These are phyloP conservation scores for Proteles cristata DNA, from an alignment of 2,113 vertebrate species.

Conservation along the genomic window DNA sequence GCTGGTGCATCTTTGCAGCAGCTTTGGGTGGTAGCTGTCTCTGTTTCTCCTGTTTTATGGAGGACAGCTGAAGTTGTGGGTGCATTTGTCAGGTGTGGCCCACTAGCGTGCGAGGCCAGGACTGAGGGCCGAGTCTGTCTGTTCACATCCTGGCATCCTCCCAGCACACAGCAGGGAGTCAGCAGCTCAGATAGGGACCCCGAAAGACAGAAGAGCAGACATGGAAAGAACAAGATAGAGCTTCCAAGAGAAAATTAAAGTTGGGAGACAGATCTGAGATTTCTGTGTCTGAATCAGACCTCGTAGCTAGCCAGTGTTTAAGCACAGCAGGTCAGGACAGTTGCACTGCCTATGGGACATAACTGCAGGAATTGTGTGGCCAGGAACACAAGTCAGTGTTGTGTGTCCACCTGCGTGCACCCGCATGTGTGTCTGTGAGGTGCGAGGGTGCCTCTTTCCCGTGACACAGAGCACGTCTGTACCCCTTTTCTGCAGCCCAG, in stretches of 20 bases:
- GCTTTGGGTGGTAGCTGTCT: neutral
- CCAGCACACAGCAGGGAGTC: no score
- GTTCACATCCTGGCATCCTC: neutral
- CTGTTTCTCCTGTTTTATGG: neutral
- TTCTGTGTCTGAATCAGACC: neutral
- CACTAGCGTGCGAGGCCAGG: accelerated
- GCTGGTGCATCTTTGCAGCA: neutral
- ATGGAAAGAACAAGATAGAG: neutral
- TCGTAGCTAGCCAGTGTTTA: neutral
- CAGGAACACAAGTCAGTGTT: neutral
- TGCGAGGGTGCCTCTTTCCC: accelerated
- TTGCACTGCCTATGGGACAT: neutral
- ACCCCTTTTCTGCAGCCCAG: conserved; percentile 84
- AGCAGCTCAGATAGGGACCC: neutral
- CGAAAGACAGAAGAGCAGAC: neutral
- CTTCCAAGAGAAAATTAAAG: neutral
- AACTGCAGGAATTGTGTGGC: no score
- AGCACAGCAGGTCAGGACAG: neutral
- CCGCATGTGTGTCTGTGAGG: accelerated
- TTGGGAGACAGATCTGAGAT: neutral
- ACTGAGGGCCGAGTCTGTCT: neutral
- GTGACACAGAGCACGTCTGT: accelerated
- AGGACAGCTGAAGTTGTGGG: neutral
- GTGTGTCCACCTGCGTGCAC: neutral
- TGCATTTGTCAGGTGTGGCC: neutral